A percentile compares a stretch with the other conserved stretches of the same genome.
These are phyloP conservation scores for Rachycentron canadum DNA, from an alignment of 2,797 vertebrate species.

Conservation along the genomic window DNA sequence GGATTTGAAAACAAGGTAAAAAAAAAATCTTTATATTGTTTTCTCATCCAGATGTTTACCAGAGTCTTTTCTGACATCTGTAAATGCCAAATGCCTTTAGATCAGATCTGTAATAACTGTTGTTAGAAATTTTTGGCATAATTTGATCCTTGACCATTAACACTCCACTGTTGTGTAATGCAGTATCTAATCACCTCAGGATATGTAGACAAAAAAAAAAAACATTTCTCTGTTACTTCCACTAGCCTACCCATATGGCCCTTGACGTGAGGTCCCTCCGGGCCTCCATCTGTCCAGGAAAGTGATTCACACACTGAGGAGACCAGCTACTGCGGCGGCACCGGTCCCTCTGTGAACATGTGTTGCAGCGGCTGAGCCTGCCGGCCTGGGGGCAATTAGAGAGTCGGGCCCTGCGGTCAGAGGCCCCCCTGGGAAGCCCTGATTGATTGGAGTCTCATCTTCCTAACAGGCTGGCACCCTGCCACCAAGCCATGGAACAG, in stretches of 20 bases:
- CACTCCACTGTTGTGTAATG: conserved; percentile 9
- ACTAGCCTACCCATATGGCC: conserved; percentile 70
- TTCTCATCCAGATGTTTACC: neutral
- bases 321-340: conserved; percentile 64
- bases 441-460: conserved; percentile 92
- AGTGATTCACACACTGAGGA: conserved; percentile 75
- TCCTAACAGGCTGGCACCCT: conserved; percentile 87
- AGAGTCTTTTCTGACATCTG: neutral
- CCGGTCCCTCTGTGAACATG: conserved; percentile 81
- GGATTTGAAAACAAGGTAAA: no score
- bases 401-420: conserved; percentile 68
- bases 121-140: neutral
- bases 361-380: conserved; percentile 78
- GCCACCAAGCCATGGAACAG: conserved; percentile 81
- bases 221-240: conserved; percentile 29
- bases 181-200: conserved; percentile 15
- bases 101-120: neutral
- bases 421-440: conserved; percentile 79
- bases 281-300: conserved; percentile 82
- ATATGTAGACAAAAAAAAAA: conserved; percentile 27
- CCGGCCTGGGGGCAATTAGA: conserved; percentile 78
- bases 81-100: neutral
- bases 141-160: conserved; percentile 1
- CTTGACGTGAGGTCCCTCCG: conserved; percentile 50
- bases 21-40: neutral